These are phyloP conservation scores for Temnopleurus reevesii DNA, from an alignment of 53 echinoderm and acorn worm species.

Conservation along the genomic window DNA sequence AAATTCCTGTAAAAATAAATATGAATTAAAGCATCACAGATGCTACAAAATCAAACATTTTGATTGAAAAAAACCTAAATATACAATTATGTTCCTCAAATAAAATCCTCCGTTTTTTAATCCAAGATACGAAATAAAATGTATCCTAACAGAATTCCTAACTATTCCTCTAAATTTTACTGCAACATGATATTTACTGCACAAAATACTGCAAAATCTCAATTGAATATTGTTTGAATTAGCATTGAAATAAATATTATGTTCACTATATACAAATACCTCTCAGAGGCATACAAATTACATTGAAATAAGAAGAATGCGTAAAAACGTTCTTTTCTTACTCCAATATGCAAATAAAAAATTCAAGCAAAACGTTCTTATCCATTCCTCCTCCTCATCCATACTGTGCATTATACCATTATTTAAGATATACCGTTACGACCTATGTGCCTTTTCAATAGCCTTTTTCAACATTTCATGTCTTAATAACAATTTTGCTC, in stretches of 20 bases:
- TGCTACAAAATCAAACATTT: background rate
- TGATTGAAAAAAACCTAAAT: no score
- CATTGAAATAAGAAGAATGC: background rate
- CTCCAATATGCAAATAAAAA: slow-evolving; percentile 4
- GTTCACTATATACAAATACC: background rate
- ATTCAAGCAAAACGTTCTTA: background rate
- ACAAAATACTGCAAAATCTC: background rate
- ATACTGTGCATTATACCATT: background rate
- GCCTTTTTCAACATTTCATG: no score
- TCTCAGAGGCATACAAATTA: background rate
- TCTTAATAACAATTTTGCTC: background rate
- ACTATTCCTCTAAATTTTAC: no score
- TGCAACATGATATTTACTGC: no score
- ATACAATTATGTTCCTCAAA: no score
- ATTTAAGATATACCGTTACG: background rate
- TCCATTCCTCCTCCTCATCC: background rate
- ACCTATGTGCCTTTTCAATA: no score
- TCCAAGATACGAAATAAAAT: no score
- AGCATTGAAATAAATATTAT: slow-evolving; percentile 23
- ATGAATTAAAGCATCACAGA: background rate
- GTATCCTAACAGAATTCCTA: no score
- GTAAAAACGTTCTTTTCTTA: slow-evolving; percentile 1
- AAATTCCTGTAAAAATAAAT: background rate
- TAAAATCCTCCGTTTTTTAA: no score
- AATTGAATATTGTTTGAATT: background rate